Evolutionary conservation across 2,888 invertebrate genomes (phyloP).

Genomic region (Chironomus riparius): DNA sequence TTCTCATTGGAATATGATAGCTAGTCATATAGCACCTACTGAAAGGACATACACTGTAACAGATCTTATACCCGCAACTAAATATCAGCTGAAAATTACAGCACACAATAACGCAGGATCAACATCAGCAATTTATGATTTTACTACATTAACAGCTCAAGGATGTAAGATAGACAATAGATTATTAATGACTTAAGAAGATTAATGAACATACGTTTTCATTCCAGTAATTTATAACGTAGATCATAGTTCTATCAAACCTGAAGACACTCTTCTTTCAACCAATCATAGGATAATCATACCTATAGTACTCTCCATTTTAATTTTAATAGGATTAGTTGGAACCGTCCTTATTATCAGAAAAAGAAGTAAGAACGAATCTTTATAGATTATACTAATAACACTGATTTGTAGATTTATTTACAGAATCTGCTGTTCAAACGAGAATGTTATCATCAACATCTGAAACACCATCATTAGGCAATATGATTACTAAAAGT

Average conservation of each 20-base stretch:
- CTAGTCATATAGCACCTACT: constrained; percentile 71
- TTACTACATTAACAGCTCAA: constrained; percentile 68
- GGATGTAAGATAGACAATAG: constrained; percentile 51
- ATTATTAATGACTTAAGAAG: too few species aligned
- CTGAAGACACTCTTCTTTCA: constrained; percentile 54
- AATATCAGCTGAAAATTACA: constrained; percentile 63
- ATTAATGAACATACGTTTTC: constrained; percentile 36
- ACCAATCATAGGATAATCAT: constrained; percentile 56
- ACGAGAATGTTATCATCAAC: constrained; percentile 45
- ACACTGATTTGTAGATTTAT: not conserved
- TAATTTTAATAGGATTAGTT: constrained; percentile 56
- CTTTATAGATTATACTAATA: not conserved
- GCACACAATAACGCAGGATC: constrained; percentile 84
- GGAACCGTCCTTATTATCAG: constrained; percentile 62
- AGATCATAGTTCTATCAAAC: constrained; percentile 54
- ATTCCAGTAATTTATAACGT: constrained; percentile 29
- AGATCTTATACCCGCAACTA: constrained; percentile 65
- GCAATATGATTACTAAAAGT: constrained; percentile 70
- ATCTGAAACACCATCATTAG: constrained; percentile 68
- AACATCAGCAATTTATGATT: constrained; percentile 72
- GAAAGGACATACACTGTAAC: constrained; percentile 73
- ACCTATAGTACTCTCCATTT: constrained; percentile 57
- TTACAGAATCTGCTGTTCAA: constrained; percentile 44
- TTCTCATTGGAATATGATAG: constrained; percentile 65
- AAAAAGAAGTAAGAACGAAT: constrained; percentile 53